These are phyloP conservation scores for Tokudaia tokunoshimensis DNA, from an alignment of 2,797 vertebrate species.

Conservation along the genomic window DNA sequence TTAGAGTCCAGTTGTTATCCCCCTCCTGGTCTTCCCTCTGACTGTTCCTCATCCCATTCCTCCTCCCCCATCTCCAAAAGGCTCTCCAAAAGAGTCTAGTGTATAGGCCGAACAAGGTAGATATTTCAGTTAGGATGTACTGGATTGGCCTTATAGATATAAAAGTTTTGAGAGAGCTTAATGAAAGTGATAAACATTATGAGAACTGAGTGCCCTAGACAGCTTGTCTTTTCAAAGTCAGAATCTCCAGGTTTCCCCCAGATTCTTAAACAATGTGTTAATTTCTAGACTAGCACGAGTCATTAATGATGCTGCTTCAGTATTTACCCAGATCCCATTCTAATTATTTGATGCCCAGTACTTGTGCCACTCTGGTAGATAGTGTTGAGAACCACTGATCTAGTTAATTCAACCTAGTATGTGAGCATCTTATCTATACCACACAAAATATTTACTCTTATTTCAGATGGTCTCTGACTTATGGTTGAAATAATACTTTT, in stretches of 20 bases:
- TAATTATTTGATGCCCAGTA: slow-evolving; percentile 48
- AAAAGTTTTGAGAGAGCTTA: slow-evolving; percentile 23
- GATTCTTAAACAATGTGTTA: slow-evolving; percentile 21
- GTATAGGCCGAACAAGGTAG: not conserved
- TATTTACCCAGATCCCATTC: slow-evolving; percentile 58
- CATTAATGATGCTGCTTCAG: slow-evolving; percentile 39
- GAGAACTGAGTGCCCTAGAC: not conserved
- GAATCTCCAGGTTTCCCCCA: not conserved
- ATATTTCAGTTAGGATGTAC: not conserved
- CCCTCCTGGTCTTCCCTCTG: too few species aligned
- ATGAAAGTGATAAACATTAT: slow-evolving; percentile 14
- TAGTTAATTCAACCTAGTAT: slow-evolving; percentile 40
- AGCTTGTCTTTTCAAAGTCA: not conserved
- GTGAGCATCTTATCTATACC: slow-evolving; percentile 20
- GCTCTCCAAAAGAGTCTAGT: not conserved
- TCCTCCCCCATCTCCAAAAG: not conserved
- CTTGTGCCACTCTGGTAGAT: slow-evolving; percentile 8
- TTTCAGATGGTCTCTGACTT: not conserved
- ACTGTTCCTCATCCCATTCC: too few species aligned
- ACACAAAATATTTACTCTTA: slow-evolving; percentile 8
- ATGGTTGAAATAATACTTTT: not conserved
- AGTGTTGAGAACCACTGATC: slow-evolving; percentile 51
- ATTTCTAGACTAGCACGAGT: slow-evolving; percentile 1
- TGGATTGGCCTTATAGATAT: not conserved
- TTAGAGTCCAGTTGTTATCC: too few species aligned